Conservation (phyloP, 2,113 vertebrate species). For the Ophthalmolycus amberensis region DNA sequence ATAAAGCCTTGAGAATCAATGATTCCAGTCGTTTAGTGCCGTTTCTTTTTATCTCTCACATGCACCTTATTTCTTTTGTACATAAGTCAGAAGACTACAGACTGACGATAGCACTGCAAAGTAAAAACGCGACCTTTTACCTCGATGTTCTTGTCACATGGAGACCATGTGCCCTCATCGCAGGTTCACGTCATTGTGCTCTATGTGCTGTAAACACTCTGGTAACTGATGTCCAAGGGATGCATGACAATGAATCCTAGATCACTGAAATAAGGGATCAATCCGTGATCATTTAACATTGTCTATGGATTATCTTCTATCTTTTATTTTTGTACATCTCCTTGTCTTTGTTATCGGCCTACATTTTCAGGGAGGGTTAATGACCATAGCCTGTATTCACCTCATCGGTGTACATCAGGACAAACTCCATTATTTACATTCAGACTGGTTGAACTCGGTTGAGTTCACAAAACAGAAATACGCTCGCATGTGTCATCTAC, state of each 20-base stretch:
- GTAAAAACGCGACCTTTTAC: not conserved
- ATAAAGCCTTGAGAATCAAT: not conserved
- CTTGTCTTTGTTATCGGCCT: not conserved
- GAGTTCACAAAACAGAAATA: slow-evolving; percentile 3
- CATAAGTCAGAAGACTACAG: not conserved
- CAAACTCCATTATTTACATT: not conserved
- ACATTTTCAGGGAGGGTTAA: not conserved
- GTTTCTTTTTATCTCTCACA: not conserved
- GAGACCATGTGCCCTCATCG: not conserved
- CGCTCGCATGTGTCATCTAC: not conserved
- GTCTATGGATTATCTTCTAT: not conserved
- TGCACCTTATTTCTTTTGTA: not conserved
- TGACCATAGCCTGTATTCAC: not conserved
- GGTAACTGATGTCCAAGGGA: not conserved
- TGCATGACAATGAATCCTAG: not conserved
- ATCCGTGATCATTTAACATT: not conserved
- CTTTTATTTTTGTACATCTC: not conserved
- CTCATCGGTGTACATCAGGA: not conserved
- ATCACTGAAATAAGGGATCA: not conserved
- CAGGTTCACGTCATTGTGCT: not conserved
- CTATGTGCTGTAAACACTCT: not conserved
- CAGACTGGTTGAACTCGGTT: not conserved
- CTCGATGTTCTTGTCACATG: not conserved
- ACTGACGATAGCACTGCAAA: not conserved
- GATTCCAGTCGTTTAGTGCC: not conserved